A percentile compares a stretch with the other conserved stretches of the same genome.
These are phyloP conservation scores for Sardinella longiceps DNA, from an alignment of 2,797 vertebrate genomes.

Conservation along the genomic window DNA sequence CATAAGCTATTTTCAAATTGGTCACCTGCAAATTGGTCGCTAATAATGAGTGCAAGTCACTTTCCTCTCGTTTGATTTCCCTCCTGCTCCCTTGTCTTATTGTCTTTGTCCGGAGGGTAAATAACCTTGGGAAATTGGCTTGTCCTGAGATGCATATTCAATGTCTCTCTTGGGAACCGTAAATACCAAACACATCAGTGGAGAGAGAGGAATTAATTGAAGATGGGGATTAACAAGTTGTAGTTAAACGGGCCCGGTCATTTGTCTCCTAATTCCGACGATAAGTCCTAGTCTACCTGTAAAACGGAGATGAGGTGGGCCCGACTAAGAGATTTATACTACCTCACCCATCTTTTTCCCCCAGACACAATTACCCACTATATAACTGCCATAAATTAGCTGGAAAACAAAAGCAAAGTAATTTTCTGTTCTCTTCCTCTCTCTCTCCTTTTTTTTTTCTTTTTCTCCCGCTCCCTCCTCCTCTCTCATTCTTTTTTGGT, in stretches of 20 bases:
- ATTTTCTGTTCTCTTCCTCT: conserved; percentile 50
- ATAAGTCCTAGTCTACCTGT: conserved; percentile 19
- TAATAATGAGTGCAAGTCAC: background rate
- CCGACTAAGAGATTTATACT: conserved; percentile 48
- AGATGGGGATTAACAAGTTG: conserved; percentile 54
- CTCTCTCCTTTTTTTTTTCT: conserved; percentile 42
- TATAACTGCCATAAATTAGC: conserved; percentile 69
- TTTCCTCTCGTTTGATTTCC: background rate
- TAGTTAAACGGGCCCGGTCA: conserved; percentile 50
- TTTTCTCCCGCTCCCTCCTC: conserved; percentile 48
- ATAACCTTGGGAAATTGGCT: conserved; percentile 63
- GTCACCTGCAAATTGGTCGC: background rate
- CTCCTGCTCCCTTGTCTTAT: conserved; percentile 57
- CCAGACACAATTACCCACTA: conserved; percentile 62
- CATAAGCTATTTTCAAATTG: background rate
- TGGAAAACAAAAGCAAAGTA: conserved; percentile 71
- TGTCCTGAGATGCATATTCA: conserved; percentile 57
- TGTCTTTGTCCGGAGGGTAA: conserved; percentile 57
- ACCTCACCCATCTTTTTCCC: conserved; percentile 56
- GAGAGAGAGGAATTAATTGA: conserved; percentile 55
- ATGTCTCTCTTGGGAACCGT: conserved; percentile 50
- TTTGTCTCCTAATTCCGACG: conserved; percentile 49
- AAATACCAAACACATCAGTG: conserved; percentile 58
- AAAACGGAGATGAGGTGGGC: conserved; percentile 28
- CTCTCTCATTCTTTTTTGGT: conserved; percentile 30